phyloP scores from a whole-genome alignment of 2,797 vertebrate genomes.

The Eremophila alpestris region DNA sequence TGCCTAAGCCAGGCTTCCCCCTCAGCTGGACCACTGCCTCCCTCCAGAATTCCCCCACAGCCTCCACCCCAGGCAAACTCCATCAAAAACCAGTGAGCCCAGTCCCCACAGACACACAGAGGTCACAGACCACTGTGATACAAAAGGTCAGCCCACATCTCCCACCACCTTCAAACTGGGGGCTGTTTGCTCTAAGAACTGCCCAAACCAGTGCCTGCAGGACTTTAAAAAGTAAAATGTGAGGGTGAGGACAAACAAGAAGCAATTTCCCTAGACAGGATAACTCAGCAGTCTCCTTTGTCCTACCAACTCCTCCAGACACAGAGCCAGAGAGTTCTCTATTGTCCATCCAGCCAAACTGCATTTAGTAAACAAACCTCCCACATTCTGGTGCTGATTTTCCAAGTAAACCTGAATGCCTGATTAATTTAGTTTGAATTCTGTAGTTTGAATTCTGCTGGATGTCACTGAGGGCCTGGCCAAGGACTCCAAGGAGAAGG shows the following conservation, averaged over 20 bases:
- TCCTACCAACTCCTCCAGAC: background rate
- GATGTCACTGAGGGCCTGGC: background rate
- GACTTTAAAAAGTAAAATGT: background rate
- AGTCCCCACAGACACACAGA: fast-evolving
- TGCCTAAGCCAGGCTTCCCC: background rate
- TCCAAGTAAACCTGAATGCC: background rate
- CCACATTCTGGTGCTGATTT: background rate
- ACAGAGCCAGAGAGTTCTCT: background rate
- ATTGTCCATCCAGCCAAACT: background rate
- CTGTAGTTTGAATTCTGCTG: background rate
- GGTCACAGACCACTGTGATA: fast-evolving
- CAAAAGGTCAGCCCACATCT: background rate
- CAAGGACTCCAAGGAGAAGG: background rate
- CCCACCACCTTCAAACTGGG: background rate
- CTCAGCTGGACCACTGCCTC: background rate
- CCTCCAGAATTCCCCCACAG: background rate
- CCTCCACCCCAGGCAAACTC: background rate
- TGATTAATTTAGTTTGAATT: background rate
- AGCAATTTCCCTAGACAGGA: background rate
- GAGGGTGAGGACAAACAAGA: background rate
- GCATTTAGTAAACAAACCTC: background rate
- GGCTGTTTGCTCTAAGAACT: background rate
- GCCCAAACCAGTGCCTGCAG: background rate
- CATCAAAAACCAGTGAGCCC: background rate
- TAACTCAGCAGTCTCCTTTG: background rate